Evolutionary conservation across 2,113 vertebrate genomes (phyloP), one percentile per base, ranked within the genome.

Genomic region (Aspidoscelis tigris): DNA sequence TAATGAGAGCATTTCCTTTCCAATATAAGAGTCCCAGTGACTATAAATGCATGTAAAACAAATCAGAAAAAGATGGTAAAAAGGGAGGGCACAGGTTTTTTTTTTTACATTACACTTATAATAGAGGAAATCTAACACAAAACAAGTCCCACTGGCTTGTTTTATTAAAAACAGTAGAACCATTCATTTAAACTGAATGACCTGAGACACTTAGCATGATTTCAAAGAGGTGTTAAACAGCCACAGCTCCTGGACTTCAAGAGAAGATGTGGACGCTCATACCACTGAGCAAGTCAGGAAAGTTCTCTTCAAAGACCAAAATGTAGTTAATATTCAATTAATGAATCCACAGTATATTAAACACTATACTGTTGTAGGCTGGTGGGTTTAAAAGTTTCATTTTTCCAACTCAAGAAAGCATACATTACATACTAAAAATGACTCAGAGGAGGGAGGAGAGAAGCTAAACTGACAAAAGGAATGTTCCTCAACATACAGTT

Each of bases 101-200:
- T 44, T 84, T 87, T 93, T 94, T 89, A 93, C 92, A 93, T 90
- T 90, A 93, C 80, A 94, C 41, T 86, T 81, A 61, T 89, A 93
- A 87, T 87, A 93, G 24, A 75, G 70, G 76, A 91, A 90, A 89
- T 79, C 43, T 90, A 66, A 92, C 92, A 89, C 89, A 91, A 93
- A 94, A 95, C 87, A 93, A 96, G 94, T 91, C 84, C 88, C 93
- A 94, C 93, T 93, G 95, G 95, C 95, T 96, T 97, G 93, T 95
- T 95, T 96, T 94, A 98, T 99, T 97, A 97, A 98, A 98, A 97
- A 97, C 95, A 94, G 95, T 98, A 97, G 98, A 98, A 98, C 98
- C 96, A 95, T 97, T 97, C 96, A 97, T 97, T 97, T 97, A 98
- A 98, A 98, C 96, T 95, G 96, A 96, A 96, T 96, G 95, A 96